Evolutionary conservation across 1,140 invertebrate genomes (phyloP).

Genomic region (Matsumurasca onukii): DNA sequence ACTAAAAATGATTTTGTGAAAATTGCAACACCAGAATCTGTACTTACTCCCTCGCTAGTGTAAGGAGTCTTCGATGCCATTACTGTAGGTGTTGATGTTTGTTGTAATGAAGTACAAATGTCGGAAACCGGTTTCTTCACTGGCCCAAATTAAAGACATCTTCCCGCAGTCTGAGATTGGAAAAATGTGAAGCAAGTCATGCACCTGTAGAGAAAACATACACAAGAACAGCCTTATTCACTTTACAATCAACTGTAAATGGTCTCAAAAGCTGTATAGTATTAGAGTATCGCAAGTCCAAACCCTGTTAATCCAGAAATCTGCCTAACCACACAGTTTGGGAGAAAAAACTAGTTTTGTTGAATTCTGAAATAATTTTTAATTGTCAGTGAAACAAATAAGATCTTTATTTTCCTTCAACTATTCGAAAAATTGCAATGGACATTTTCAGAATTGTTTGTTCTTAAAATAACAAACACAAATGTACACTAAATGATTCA

Average conservation of each 20-base stretch:
- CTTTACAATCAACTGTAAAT: neutral
- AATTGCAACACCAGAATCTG: no score
- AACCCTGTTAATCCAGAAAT: no score
- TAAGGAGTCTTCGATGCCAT: slow-evolving; percentile 29
- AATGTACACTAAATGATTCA: no score
- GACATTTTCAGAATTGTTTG: no score
- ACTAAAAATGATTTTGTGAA: no score
- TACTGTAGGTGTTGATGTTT: slow-evolving; percentile 8
- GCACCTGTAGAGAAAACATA: slow-evolving; percentile 58
- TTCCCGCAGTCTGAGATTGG: slow-evolving; percentile 56
- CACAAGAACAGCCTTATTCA: neutral
- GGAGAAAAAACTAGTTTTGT: neutral
- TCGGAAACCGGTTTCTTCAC: slow-evolving; percentile 87
- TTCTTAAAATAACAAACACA: no score
- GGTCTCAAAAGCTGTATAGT: neutral
- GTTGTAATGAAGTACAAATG: slow-evolving; percentile 81
- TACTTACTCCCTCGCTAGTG: slow-evolving; percentile 28
- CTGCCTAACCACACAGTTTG: neutral
- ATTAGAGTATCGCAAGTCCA: neutral
- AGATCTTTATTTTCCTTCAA: no score
- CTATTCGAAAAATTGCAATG: no score
- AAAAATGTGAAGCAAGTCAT: slow-evolving; percentile 86
- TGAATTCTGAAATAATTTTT: neutral
- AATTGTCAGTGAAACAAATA: no score
- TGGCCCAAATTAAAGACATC: slow-evolving; percentile 87